These are phyloP conservation scores for Pithys albifrons DNA, from an alignment of 2,113 vertebrate genomes.

Conservation along the genomic window DNA sequence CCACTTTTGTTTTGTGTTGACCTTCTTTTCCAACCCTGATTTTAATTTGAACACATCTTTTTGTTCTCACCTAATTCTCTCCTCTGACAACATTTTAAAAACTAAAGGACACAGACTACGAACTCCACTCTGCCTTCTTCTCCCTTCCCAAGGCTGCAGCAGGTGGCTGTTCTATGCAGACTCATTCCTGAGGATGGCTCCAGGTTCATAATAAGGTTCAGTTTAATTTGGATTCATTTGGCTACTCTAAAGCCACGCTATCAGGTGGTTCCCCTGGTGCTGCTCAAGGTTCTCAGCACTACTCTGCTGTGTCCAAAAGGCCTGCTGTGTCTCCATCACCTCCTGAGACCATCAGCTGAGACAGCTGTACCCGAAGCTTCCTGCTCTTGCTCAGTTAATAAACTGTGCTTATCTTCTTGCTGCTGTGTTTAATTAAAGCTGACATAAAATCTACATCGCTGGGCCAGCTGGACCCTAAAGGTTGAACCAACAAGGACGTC, in stretches of 20 bases:
- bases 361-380: neutral
- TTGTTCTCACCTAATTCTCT: neutral
- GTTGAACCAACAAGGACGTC: neutral
- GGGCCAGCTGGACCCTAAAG: neutral
- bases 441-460: neutral
- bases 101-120: neutral
- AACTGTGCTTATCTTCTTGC: neutral
- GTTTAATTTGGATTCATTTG: neutral
- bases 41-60: neutral
- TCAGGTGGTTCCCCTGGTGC: neutral
- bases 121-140: neutral
- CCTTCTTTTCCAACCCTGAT: neutral
- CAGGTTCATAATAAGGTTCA: neutral
- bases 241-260: neutral
- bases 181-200: neutral
- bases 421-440: constrained; percentile 20
- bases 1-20: neutral
- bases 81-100: neutral
- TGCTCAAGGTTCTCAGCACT: neutral
- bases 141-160: neutral
- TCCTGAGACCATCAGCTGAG: neutral
- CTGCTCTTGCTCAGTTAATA: neutral
- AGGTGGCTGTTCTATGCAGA: neutral
- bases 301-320: neutral
- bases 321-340: neutral